These are phyloP conservation scores for Discoglossus pictus DNA, from an alignment of 2,797 vertebrate genomes.

Conservation along the genomic window DNA sequence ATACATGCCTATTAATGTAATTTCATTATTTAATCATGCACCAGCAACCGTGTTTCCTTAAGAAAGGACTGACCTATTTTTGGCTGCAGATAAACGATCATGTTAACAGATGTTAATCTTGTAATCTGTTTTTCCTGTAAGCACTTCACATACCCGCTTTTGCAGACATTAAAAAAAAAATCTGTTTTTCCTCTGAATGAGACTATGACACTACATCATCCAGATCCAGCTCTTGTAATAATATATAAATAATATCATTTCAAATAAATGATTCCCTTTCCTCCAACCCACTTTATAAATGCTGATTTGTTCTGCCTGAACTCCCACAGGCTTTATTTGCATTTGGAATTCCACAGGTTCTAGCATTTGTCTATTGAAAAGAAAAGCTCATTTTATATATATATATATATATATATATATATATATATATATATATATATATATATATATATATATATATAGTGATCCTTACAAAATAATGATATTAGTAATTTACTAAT, in stretches of 20 bases:
- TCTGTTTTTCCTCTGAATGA: constrained; percentile 53
- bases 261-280: constrained; percentile 67
- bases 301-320: constrained; percentile 73
- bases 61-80: constrained; percentile 81
- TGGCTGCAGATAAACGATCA: constrained; percentile 76
- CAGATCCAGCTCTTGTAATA: constrained; percentile 50
- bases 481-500: constrained; percentile 17
- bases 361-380: constrained; percentile 68
- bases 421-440: neutral
- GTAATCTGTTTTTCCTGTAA: constrained; percentile 80
- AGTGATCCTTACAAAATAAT: constrained; percentile 4
- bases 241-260: constrained; percentile 59
- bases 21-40: constrained; percentile 73
- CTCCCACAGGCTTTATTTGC: constrained; percentile 76
- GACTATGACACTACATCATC: constrained; percentile 66
- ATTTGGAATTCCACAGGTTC: constrained; percentile 80
- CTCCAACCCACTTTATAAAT: constrained; percentile 64
- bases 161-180: constrained; percentile 64
- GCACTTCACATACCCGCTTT: constrained; percentile 65
- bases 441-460: neutral
- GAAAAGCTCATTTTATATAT: constrained; percentile 47
- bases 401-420: neutral
- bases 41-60: constrained; percentile 71
- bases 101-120: constrained; percentile 83
- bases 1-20: constrained; percentile 65